Conservation (phyloP, 1,140 invertebrate species). For the Brachionus angularis region DNA sequence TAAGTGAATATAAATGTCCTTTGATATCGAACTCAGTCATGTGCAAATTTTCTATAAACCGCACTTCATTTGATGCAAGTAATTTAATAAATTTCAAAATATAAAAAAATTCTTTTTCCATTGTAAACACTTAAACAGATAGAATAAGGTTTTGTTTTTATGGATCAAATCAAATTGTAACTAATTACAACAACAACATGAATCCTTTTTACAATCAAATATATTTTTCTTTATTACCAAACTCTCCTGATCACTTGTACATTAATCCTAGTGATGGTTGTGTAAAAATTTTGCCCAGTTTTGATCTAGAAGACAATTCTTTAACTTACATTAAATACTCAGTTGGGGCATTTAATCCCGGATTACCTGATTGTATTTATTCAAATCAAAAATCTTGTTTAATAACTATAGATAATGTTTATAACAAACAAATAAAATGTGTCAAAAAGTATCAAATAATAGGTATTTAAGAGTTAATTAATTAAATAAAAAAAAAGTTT, state of each 20-base stretch:
- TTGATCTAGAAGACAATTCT: not conserved
- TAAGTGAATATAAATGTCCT: not conserved
- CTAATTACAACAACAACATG: not conserved
- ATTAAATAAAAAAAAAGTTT: not conserved
- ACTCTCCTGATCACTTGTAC: conserved; percentile 25
- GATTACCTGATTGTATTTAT: not conserved
- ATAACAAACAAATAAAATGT: not conserved
- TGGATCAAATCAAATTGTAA: not conserved
- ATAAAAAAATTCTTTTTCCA: not conserved
- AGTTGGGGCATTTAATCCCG: conserved; percentile 23
- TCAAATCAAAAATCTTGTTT: not conserved
- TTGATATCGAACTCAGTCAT: conserved; percentile 4
- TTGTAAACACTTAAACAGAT: not conserved
- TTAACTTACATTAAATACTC: conserved; percentile 1
- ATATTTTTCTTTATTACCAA: not conserved
- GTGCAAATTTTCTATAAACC: conserved; percentile 23
- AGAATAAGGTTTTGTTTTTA: conserved; percentile 34
- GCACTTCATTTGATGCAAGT: conserved; percentile 25
- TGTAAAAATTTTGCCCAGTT: conserved; percentile 33
- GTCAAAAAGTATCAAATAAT: conserved; percentile 23
- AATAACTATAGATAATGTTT: not conserved
- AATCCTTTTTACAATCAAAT: conserved; percentile 19
- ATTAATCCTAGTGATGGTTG: conserved; percentile 18
- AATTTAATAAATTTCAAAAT: no score
- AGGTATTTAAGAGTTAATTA: not conserved